phyloP scores from a whole-genome alignment of 2,888 invertebrate genomes.

The Tromatobia lineatoria region DNA sequence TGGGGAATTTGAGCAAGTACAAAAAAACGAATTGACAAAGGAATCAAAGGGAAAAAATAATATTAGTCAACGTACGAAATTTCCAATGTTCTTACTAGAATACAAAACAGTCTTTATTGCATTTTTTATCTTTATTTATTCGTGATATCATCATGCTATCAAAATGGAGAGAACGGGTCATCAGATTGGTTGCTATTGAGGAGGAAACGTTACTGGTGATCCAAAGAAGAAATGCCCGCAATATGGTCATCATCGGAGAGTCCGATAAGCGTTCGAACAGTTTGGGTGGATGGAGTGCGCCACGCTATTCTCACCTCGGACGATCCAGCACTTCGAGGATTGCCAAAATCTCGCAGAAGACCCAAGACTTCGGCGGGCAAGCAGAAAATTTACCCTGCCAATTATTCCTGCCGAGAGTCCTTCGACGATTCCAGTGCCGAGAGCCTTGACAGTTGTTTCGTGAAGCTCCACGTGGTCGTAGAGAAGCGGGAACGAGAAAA shows the following conservation, averaged over 20 bases:
- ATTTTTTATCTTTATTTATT: not conserved
- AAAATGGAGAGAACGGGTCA: not conserved
- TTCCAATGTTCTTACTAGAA: not conserved
- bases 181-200: not conserved
- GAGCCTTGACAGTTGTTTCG: constrained; percentile 76
- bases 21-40: not conserved
- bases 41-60: not conserved
- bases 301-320: constrained; percentile 90
- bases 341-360: constrained; percentile 72
- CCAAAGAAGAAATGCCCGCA: constrained; percentile 83
- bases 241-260: constrained; percentile 88
- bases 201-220: constrained; percentile 5
- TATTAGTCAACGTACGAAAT: not conserved
- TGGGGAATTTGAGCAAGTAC: not conserved
- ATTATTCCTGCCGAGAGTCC: constrained; percentile 71
- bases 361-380: constrained; percentile 73
- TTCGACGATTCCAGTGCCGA: constrained; percentile 70
- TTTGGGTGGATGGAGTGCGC: constrained; percentile 91
- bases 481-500: constrained; percentile 70
- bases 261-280: constrained; percentile 87
- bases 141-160: constrained; percentile 6
- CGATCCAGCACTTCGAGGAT: constrained; percentile 85
- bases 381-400: constrained; percentile 72
- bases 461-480: constrained; percentile 78
- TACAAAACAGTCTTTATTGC: not conserved